phyloP scores from a whole-genome alignment of 2,113 vertebrate genomes.

The Spea multiplicata region DNA sequence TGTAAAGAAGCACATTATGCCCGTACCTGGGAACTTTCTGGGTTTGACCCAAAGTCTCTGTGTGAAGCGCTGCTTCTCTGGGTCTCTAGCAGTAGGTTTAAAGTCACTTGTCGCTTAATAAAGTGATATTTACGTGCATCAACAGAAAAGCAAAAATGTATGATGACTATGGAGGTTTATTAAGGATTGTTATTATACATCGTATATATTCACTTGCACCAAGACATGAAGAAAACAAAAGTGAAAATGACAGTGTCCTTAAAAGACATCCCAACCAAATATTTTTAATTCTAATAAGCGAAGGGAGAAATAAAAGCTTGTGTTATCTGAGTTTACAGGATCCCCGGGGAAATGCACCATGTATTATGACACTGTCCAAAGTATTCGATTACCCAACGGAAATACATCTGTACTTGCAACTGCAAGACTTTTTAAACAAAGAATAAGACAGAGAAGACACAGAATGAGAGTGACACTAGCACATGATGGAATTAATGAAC shows the following conservation, averaged over 20 bases:
- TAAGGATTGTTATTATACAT: too few species aligned
- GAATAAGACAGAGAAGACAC: not conserved
- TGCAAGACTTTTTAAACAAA: not conserved
- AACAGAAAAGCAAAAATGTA: too few species aligned
- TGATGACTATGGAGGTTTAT: too few species aligned
- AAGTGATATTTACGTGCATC: too few species aligned
- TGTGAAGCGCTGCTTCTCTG: too few species aligned
- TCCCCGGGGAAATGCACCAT: not conserved
- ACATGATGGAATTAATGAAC: constrained; percentile 10
- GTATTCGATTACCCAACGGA: constrained; percentile 10
- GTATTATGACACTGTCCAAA: constrained; percentile 10
- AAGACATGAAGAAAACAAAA: too few species aligned
- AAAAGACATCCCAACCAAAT: constrained; percentile 7
- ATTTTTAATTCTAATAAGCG: constrained; percentile 11
- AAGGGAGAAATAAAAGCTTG: not conserved
- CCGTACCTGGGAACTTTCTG: too few species aligned
- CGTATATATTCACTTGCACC: too few species aligned
- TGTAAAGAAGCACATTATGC: too few species aligned
- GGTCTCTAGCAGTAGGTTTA: too few species aligned
- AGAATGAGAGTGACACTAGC: constrained; percentile 19
- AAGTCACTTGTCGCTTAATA: too few species aligned
- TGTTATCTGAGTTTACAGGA: constrained; percentile 25
- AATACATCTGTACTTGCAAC: not conserved
- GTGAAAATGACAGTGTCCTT: not conserved
- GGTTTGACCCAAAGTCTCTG: too few species aligned